Evolutionary conservation across 2,797 vertebrate species (phyloP).

Genomic region (Darevskia nairensis): DNA sequence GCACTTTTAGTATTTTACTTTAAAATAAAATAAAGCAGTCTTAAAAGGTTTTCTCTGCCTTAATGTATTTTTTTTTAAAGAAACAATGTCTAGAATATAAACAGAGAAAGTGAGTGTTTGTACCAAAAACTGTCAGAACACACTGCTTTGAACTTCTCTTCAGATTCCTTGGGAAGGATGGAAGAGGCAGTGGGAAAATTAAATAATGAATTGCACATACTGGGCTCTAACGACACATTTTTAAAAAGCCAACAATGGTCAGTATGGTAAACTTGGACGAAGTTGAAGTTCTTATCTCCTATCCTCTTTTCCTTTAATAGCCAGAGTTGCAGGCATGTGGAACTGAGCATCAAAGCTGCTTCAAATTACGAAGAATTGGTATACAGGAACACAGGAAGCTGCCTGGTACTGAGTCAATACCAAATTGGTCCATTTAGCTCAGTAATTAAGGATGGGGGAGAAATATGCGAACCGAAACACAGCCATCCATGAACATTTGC

Average conservation of each 20-base stretch:
- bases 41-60: not conserved
- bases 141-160: slow-evolving; percentile 58
- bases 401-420: no score
- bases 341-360: not conserved
- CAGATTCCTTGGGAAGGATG: slow-evolving; percentile 43
- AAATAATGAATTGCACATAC: slow-evolving; percentile 15
- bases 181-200: not conserved
- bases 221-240: not conserved
- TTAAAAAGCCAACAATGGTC: not conserved
- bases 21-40: not conserved
- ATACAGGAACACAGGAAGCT: no score
- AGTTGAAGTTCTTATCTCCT: not conserved
- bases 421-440: no score
- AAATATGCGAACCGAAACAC: no score
- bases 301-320: not conserved
- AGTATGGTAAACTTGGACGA: not conserved
- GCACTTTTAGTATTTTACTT: not conserved
- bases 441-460: no score
- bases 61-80: slow-evolving; percentile 28
- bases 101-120: slow-evolving; percentile 59
- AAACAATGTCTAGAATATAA: slow-evolving; percentile 56
- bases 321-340: not conserved
- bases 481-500: no score
- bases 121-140: slow-evolving; percentile 51
- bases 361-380: not conserved